A percentile compares a stretch with the other conserved stretches of the same genome.
These are phyloP conservation scores for Cephus spinipes DNA, from an alignment of 2,888 invertebrate genomes.

Conservation along the genomic window DNA sequence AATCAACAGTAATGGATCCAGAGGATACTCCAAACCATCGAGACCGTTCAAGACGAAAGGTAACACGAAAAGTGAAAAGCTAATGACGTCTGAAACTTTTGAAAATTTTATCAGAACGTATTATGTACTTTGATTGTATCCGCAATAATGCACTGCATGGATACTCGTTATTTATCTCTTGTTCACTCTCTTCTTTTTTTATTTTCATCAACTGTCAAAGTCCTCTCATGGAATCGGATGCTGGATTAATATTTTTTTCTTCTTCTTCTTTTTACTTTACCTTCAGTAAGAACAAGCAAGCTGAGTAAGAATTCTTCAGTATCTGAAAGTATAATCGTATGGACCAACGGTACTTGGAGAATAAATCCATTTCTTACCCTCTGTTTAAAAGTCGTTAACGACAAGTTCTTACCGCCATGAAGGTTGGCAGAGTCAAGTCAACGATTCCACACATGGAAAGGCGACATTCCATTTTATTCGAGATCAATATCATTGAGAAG, in stretches of 20 bases:
- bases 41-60: slow-evolving; percentile 70
- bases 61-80: slow-evolving; percentile 14
- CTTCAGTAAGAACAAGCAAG: slow-evolving; percentile 35
- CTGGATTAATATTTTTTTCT: background rate
- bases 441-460: slow-evolving; percentile 30
- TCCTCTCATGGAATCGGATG: background rate
- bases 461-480: slow-evolving; percentile 34
- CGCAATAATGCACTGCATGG: too few relatives aligned
- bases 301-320: slow-evolving; percentile 42
- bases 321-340: slow-evolving; percentile 32
- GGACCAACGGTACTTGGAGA: background rate
- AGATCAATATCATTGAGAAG: slow-evolving; percentile 28
- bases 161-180: too few relatives aligned
- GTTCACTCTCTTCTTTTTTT: too few relatives aligned
- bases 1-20: slow-evolving; percentile 77
- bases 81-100: too few relatives aligned
- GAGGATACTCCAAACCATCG: slow-evolving; percentile 77
- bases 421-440: slow-evolving; percentile 40
- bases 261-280: slow-evolving; percentile 15
- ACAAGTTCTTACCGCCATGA: slow-evolving; percentile 36
- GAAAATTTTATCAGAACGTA: too few relatives aligned
- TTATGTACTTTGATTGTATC: too few relatives aligned
- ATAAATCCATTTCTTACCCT: background rate
- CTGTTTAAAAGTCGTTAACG: background rate
- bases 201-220: background rate